Conservation (phyloP, 92 coral and sea anemone genomes). For the Epizoanthus ramosus region DNA sequence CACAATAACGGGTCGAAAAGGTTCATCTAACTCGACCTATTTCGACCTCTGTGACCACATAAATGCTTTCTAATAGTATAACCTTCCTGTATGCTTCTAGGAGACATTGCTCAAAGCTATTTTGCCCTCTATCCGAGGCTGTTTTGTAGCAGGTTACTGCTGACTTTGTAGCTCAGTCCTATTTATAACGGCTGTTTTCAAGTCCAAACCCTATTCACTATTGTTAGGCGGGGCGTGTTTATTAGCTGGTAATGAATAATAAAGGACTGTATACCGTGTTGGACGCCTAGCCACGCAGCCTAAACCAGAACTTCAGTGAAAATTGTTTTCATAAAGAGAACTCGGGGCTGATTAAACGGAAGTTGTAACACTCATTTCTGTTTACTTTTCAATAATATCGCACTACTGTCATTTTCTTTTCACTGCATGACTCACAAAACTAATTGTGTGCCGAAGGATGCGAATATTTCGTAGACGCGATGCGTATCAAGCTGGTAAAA, state of each 20-base stretch:
- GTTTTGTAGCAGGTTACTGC: neutral
- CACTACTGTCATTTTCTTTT: neutral
- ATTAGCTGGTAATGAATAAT: constrained; percentile 35
- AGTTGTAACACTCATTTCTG: constrained; percentile 26
- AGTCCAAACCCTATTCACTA: constrained; percentile 30
- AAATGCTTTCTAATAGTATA: constrained; percentile 33
- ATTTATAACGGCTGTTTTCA: constrained; percentile 19
- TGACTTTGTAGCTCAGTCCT: neutral
- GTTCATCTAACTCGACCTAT: constrained; percentile 36
- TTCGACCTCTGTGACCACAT: constrained; percentile 33
- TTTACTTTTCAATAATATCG: constrained; percentile 28
- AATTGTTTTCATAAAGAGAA: constrained; percentile 35
- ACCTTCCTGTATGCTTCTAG: constrained; percentile 8
- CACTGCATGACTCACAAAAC: constrained; percentile 29
- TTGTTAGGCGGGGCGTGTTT: constrained; percentile 42
- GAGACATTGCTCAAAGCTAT: neutral
- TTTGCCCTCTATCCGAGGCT: neutral
- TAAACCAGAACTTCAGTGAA: neutral
- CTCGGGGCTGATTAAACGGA: constrained; percentile 40
- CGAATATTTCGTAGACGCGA: neutral
- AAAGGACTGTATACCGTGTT: constrained; percentile 19
- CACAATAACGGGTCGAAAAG: constrained; percentile 37
- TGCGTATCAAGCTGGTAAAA: neutral
- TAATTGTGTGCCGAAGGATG: constrained; percentile 26
- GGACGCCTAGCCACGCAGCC: constrained; percentile 30